Base-by-base conservation (phyloP, 2,797 vertebrate genomes). In the Takifugu rubripes region DNA sequence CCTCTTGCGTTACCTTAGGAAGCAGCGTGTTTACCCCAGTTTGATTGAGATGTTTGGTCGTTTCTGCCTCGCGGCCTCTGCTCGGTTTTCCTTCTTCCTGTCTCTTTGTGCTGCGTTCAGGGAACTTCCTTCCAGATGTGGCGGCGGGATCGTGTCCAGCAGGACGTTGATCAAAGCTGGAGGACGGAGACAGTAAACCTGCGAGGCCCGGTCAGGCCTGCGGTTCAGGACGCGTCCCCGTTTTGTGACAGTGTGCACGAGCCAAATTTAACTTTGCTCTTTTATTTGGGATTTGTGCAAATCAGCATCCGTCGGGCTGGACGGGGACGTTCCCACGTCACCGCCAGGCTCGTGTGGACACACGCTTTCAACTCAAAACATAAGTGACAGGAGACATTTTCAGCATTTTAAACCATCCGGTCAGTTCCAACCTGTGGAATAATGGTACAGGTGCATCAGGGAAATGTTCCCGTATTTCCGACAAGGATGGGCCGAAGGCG, bases 41-140 rank as follows among this genome's bases (percentile, higher is more conserved):
- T 76, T 87, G 68, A 81, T 59, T 83, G 85, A 86, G 68, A 78
- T 89, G 86, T 88, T 89, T 78, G 89, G 86, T 82, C 85, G 79
- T 79, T 65, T 16, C 44, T 64, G 65, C 76, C 66, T 51, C 42
- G 7, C 59, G 61, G 65, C 59, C 56, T 66, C 61, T 47, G 68
- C 79, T 74, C 66, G 77, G 58, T 71, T 56, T 74, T 75, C 70
- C 78, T 77, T 49, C 75, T 84, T 89, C 88, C 88, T 84, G 75
- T 74, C 48, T 61, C 71, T 81, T 75, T 85, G 75, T 75, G 50
- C 47, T 40, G 42, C 11, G 36, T 51, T 31, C 62, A 61, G 66
- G 72, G 77, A 53, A 86, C 71, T 87, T 89, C 85, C 88, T 74
- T 74, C 71, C 83, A 85, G 79, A 88, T 87, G 84, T 74, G 59